Base-by-base conservation (phyloP, 2,888 invertebrate genomes). In the Phyllotreta cruciferae region DNA sequence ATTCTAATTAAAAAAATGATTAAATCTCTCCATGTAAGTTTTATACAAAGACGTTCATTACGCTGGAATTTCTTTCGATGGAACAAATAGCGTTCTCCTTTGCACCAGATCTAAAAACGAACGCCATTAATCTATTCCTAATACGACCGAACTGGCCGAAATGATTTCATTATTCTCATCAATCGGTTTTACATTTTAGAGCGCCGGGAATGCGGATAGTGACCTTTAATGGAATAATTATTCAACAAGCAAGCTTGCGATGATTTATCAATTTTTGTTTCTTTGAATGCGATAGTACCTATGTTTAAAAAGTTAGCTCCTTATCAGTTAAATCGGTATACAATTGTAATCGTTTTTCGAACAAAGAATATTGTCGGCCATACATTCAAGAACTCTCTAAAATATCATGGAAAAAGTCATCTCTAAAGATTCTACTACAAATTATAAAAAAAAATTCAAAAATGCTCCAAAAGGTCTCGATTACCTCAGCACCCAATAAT, bases 201-300 rank as follows among this genome's bases (percentile, higher is more conserved):
- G 47, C 50, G 49, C 52, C 35, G 52, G 53, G 66, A 66, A 66
- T 66, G 67, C 63, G 66, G 67, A 65, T 63, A 49, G 39, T 38
- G 37, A 13, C 67, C 67, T 67, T 67, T 65, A 55, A 67, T 60
- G 63, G 67, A 56, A 62, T 64, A 57, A 63, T 63, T 61, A 65
- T 56, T 50, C 61, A 52, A 35, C 38, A 52, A 52, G 24, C 11
- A 11, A 13, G 50, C 14, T 10, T 45, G 34, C 10, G 44, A 60
- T 53, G 60, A 54, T 60, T 53, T 35, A 60, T 53, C 11, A 55
- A 3, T 24, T 56, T 57, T 58, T 11, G 50, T 58, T 58, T 41
- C 39, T 41, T 14, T 14, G 6, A 41, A 41, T 41, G 41, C n/a
- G 2, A 5, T 5, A n/a, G 9, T n/a, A 41, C 41, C 10, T 41